Evolutionary conservation across 2,797 vertebrate species (phyloP).

Genomic region (Cossypha heuglini): DNA sequence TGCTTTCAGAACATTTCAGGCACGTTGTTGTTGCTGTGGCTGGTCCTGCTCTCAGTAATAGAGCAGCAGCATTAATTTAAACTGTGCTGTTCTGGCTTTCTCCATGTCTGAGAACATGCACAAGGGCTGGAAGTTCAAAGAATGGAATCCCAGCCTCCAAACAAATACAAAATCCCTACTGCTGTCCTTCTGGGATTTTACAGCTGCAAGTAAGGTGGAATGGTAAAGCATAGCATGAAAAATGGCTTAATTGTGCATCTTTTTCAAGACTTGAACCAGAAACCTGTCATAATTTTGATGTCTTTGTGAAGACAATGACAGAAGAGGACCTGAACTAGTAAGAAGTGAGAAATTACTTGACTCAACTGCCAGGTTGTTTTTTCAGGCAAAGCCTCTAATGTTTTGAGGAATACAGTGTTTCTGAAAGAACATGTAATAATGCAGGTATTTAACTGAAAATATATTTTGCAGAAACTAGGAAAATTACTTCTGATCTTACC

Average conservation of each 20-base stretch:
- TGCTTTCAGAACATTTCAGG: not conserved
- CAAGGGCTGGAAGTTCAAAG: not conserved
- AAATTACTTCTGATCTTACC: not conserved
- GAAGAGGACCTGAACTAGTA: not conserved
- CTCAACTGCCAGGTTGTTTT: not conserved
- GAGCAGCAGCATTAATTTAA: not conserved
- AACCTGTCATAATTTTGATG: not conserved
- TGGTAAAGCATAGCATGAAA: fast-evolving
- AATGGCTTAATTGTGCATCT: not conserved
- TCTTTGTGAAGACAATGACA: not conserved
- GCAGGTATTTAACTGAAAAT: not conserved
- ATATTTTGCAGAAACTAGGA: not conserved
- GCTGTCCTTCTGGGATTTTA: not conserved
- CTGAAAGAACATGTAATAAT: not conserved
- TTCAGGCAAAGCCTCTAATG: not conserved
- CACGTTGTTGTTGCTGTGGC: not conserved
- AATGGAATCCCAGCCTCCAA: not conserved
- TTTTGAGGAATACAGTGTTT: not conserved
- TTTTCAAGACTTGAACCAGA: not conserved
- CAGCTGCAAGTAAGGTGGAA: not conserved
- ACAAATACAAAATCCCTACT: not conserved
- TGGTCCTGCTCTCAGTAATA: not conserved
- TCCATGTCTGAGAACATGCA: not conserved
- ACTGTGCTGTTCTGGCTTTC: not conserved
- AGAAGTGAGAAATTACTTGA: not conserved